Percentiles rank a stretch among this genome's conserved stretches.
Evolutionary conservation across 64 coral and sea anemone species (phyloP).

Genomic region (Anthopleura sola): DNA sequence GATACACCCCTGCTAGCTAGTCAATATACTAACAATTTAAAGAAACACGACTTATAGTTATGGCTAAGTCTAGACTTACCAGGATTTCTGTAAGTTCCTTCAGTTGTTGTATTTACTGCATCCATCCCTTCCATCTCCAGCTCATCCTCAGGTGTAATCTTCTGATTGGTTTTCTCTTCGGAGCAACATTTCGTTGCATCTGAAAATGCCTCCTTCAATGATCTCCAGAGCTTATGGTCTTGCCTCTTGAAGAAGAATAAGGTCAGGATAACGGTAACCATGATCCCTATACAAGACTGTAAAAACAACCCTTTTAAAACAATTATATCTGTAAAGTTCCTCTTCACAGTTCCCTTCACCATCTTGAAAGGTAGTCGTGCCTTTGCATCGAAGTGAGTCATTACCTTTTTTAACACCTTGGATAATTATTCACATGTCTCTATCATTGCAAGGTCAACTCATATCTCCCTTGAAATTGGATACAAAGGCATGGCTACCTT

Average conservation of each 20-base stretch:
- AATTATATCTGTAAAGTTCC: neutral
- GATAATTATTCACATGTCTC: no score
- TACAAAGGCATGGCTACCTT: no score
- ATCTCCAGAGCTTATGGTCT: constrained; percentile 29
- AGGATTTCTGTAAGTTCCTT: neutral
- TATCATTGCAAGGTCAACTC: no score
- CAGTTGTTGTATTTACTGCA: no score
- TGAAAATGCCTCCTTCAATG: neutral
- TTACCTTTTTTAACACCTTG: no score
- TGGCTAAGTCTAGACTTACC: neutral
- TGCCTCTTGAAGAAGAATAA: constrained; percentile 81
- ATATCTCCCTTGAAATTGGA: no score
- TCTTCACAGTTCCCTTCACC: no score
- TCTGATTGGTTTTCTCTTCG: neutral
- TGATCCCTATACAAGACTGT: constrained; percentile 77
- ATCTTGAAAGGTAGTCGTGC: no score
- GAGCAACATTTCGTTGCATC: neutral
- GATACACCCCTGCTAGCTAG: no score
- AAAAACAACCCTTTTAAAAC: neutral
- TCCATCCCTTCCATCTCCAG: neutral
- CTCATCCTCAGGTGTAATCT: neutral
- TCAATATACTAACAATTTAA: no score
- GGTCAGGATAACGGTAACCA: constrained; percentile 48
- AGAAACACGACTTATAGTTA: no score
- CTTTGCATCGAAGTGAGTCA: no score